These are phyloP conservation scores for Lysiphlebus fabarum DNA, from an alignment of 1,140 invertebrate genomes.

Conservation along the genomic window DNA sequence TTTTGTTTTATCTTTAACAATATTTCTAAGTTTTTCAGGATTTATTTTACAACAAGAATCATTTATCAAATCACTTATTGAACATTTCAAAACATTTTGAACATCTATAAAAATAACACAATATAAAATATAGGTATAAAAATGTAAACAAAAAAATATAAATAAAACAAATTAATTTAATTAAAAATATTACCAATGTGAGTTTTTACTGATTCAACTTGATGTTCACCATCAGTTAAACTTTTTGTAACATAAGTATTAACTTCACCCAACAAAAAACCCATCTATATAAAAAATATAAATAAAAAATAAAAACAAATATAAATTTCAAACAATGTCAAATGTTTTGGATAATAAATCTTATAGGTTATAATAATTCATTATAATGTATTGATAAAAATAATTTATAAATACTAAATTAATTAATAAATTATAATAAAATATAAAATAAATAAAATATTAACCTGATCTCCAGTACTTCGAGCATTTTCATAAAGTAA, in stretches of 20 bases:
- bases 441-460: background rate
- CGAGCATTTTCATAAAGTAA: slow-evolving; percentile 64
- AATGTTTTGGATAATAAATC: background rate
- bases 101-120: slow-evolving; percentile 55
- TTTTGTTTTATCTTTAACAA: slow-evolving; percentile 54
- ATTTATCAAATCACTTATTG: slow-evolving; percentile 56
- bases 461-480: slow-evolving; percentile 59
- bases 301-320: background rate
- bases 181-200: slow-evolving; percentile 54
- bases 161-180: background rate
- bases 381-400: background rate
- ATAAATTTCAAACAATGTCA: background rate
- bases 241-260: slow-evolving; percentile 61
- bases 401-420: background rate
- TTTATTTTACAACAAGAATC: slow-evolving; percentile 58
- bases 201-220: slow-evolving; percentile 57
- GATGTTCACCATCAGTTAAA: slow-evolving; percentile 63
- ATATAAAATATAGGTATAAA: background rate
- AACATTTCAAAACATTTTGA: slow-evolving; percentile 57
- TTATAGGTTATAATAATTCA: background rate
- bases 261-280: slow-evolving; percentile 63
- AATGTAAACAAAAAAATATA: background rate
- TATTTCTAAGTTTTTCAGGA: slow-evolving; percentile 52
- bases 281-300: slow-evolving; percentile 56
- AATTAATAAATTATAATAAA: background rate